Evolutionary conservation across 2,113 vertebrate species (phyloP).

Genomic region (Cyanoramphus novaezelandiae): DNA sequence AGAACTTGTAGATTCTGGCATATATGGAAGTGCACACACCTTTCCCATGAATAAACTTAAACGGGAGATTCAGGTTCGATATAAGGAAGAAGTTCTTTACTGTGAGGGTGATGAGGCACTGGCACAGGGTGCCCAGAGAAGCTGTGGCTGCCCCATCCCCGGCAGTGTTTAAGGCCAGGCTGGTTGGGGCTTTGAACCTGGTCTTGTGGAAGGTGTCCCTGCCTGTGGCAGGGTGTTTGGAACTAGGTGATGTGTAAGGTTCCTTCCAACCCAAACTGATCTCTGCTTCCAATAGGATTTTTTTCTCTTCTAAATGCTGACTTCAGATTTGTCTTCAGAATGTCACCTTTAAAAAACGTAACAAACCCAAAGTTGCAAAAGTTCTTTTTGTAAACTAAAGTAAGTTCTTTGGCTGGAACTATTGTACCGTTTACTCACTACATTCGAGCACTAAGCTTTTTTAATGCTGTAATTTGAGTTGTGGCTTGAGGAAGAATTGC

Average conservation of each 20-base stretch:
- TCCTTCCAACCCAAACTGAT: not conserved
- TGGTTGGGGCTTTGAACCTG: not conserved
- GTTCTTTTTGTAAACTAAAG: not conserved
- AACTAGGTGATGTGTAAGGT: not conserved
- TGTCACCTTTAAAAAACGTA: not conserved
- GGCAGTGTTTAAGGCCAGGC: not conserved
- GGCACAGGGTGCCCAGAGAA: not conserved
- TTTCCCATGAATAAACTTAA: not conserved
- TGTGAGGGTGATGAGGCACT: not conserved
- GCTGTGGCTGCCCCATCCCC: not conserved
- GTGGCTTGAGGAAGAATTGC: not conserved
- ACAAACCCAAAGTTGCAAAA: not conserved
- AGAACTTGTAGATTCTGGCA: not conserved
- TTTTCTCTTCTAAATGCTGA: not conserved
- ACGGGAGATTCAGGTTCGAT: not conserved
- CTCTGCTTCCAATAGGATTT: not conserved
- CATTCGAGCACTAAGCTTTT: not conserved
- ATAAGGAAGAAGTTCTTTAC: not conserved
- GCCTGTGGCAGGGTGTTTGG: not conserved
- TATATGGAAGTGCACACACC: not conserved
- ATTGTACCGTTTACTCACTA: not conserved
- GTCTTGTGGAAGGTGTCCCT: not conserved
- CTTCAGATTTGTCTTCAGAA: not conserved
- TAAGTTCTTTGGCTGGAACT: not conserved
- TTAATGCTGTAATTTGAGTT: not conserved